Percentiles rank a stretch among this genome's conserved stretches.
Evolutionary conservation across 1,140 invertebrate species (phyloP).

Genomic region (Coboldia fuscipes): DNA sequence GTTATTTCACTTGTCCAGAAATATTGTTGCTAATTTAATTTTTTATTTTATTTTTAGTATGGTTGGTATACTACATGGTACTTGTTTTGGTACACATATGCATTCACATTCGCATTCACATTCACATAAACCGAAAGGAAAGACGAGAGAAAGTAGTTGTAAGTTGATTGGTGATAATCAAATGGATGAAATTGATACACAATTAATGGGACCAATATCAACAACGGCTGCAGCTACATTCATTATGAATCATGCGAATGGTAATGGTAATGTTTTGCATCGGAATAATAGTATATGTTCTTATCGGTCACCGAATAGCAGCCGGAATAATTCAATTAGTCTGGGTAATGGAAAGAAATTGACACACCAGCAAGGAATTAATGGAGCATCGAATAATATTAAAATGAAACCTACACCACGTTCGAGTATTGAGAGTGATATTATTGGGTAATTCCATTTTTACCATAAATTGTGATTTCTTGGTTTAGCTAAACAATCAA

Average conservation of each 20-base stretch:
- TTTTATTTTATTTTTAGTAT: slow-evolving; percentile 28
- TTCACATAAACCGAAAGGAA: neutral
- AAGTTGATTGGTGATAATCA: neutral
- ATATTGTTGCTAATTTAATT: slow-evolving; percentile 1
- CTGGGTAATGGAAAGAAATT: neutral
- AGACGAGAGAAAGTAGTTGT: neutral
- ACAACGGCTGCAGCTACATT: neutral
- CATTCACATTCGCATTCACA: slow-evolving; percentile 6
- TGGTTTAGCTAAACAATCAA: neutral
- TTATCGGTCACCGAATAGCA: neutral
- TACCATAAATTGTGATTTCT: neutral
- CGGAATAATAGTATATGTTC: neutral
- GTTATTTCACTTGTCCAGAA: slow-evolving; percentile 2
- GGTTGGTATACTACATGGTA: slow-evolving; percentile 48
- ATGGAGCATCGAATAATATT: neutral
- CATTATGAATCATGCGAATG: neutral
- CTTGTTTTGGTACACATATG: slow-evolving; percentile 12
- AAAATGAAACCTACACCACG: neutral
- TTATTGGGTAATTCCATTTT: neutral
- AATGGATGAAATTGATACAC: neutral
- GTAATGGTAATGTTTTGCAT: neutral
- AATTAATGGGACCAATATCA: neutral
- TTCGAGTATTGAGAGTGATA: neutral
- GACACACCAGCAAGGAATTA: neutral
- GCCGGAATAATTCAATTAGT: neutral